Conservation (phyloP, 2,113 vertebrate species). For the Salvator merianae region DNA sequence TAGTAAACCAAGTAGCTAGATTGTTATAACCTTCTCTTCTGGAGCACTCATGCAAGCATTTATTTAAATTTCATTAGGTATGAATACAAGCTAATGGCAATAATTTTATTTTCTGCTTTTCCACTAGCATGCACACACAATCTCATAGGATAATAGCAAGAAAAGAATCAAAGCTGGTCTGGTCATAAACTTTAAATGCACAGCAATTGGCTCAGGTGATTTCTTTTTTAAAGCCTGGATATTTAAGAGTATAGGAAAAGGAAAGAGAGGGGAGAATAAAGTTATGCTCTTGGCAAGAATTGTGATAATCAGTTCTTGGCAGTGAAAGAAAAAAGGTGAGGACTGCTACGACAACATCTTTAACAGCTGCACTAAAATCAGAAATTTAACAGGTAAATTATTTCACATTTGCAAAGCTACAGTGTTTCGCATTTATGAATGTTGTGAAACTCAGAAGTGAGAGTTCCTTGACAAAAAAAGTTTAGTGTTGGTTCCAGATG, state of each 20-base stretch:
- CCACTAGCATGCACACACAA: not conserved
- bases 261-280: not conserved
- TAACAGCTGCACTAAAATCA: not conserved
- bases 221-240: not conserved
- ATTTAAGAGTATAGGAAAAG: not conserved
- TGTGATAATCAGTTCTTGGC: not conserved
- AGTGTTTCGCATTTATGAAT: not conserved
- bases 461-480: too few relatives aligned
- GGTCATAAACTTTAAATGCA: not conserved
- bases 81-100: constrained; percentile 2
- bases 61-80: constrained; percentile 14
- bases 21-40: not conserved
- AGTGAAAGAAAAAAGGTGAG: not conserved
- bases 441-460: not conserved
- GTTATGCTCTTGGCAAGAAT: not conserved
- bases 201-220: not conserved
- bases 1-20: not conserved
- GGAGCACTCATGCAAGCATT: not conserved
- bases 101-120: not conserved
- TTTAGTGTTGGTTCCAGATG: too few relatives aligned
- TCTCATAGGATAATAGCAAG: constrained; percentile 5
- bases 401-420: not conserved
- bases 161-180: constrained; percentile 3
- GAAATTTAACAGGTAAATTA: not conserved
- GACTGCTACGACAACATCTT: not conserved